Evolutionary conservation across 2,888 invertebrate genomes (phyloP).

Genomic region (Melieria omissa): DNA sequence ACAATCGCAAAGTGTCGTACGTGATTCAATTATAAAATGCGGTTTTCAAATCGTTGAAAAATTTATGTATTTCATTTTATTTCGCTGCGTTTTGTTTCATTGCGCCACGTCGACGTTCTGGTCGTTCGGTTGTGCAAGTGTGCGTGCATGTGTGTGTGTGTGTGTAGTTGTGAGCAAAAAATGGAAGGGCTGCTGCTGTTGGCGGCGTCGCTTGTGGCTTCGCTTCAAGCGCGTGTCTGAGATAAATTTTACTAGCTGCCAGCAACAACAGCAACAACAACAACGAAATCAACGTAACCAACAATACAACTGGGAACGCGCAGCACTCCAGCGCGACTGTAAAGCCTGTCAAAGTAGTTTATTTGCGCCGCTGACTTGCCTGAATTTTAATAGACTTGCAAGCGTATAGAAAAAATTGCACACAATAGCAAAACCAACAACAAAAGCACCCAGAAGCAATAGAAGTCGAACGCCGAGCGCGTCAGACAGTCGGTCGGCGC

Average conservation of each 20-base stretch:
- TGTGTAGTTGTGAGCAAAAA: too few relatives aligned
- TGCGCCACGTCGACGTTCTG: neutral
- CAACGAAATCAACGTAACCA: neutral
- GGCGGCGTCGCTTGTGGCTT: neutral
- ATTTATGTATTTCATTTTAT: conserved; percentile 63
- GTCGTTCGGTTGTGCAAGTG: neutral
- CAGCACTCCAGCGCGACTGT: conserved; percentile 8
- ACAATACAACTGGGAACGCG: neutral
- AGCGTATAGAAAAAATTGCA: too few relatives aligned
- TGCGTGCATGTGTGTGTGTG: neutral
- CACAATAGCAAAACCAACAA: too few relatives aligned
- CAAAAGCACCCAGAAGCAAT: too few relatives aligned
- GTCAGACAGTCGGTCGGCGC: too few relatives aligned
- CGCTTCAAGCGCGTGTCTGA: conserved; percentile 8
- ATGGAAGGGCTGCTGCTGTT: neutral
- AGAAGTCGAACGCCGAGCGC: too few relatives aligned
- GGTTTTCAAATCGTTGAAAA: conserved; percentile 65
- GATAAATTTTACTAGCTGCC: conserved; percentile 20
- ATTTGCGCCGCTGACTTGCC: conserved; percentile 20
- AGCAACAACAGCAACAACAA: conserved; percentile 6
- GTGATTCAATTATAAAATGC: conserved; percentile 67
- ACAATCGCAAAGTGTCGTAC: conserved; percentile 58
- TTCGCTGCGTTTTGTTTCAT: conserved; percentile 42
- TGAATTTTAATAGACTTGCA: conserved; percentile 29
- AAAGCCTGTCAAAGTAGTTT: conserved; percentile 15